A percentile compares a stretch with the other conserved stretches of the same genome.
These are phyloP conservation scores for Cydia amplana DNA, from an alignment of 1,140 invertebrate species.

Conservation along the genomic window DNA sequence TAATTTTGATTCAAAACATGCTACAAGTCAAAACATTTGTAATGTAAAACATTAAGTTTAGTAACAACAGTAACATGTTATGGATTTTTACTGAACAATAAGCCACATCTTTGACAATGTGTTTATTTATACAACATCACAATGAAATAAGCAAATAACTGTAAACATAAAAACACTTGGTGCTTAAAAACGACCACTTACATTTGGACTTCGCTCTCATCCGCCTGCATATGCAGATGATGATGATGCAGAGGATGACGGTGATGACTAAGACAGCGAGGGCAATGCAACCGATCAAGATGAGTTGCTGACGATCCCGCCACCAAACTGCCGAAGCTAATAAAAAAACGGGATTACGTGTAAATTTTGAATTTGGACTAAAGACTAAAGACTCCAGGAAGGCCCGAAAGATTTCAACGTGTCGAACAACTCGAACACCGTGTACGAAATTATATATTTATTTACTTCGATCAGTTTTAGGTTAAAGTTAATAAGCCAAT, in stretches of 20 bases:
- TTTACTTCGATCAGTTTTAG: not conserved
- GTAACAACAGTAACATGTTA: not conserved
- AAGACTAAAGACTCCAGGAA: not conserved
- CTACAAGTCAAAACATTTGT: not conserved
- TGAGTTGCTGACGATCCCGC: conserved; percentile 87
- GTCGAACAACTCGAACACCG: too few species aligned
- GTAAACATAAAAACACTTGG: conserved; percentile 38
- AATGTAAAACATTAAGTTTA: conserved; percentile 1
- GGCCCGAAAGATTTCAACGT: not conserved
- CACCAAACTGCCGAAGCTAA: conserved; percentile 87
- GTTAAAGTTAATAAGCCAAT: conserved; percentile 20
- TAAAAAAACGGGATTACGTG: not conserved
- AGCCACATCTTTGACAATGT: not conserved
- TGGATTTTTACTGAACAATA: conserved; percentile 3
- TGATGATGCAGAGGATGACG: conserved; percentile 89
- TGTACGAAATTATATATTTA: too few species aligned
- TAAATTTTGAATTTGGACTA: not conserved
- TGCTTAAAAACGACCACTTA: conserved; percentile 80
- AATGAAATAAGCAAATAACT: conserved; percentile 37
- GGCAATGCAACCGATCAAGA: conserved; percentile 87
- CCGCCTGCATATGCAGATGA: conserved; percentile 89
- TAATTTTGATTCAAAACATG: not conserved
- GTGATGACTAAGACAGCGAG: conserved; percentile 88
- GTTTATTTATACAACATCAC: not conserved
- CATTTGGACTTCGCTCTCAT: conserved; percentile 91